A percentile compares a stretch with the other conserved stretches of the same genome.
phyloP scores from a whole-genome alignment of 1,140 invertebrate genomes.

The Zaprionus capensis region DNA sequence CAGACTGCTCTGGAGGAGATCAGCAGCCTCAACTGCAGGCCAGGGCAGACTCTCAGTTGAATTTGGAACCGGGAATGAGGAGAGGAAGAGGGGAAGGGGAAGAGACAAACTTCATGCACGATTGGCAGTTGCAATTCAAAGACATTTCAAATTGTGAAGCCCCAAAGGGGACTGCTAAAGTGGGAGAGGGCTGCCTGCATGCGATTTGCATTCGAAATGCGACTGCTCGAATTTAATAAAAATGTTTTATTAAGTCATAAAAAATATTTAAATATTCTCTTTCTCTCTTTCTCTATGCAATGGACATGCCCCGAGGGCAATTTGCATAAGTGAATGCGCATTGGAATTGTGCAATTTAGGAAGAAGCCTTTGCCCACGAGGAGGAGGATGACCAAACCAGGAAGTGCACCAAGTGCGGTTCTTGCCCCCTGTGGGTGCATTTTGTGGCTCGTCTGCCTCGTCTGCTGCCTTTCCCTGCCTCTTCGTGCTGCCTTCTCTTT shows the following conservation, averaged over 20 bases:
- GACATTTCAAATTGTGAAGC: constrained; percentile 78
- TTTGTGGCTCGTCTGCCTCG: not conserved
- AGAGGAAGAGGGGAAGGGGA: not conserved
- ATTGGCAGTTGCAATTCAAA: constrained; percentile 82
- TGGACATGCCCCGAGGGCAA: constrained; percentile 21
- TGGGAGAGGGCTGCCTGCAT: constrained; percentile 46
- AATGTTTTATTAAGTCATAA: constrained; percentile 83
- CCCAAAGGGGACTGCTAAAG: constrained; percentile 8
- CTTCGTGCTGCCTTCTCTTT: constrained; percentile 3
- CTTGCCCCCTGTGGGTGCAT: constrained; percentile 32
- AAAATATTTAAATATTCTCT: constrained; percentile 75
- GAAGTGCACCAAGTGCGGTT: constrained; percentile 55
- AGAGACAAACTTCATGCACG: constrained; percentile 69
- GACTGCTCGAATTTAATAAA: constrained; percentile 80
- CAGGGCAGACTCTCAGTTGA: constrained; percentile 14
- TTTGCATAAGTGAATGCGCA: constrained; percentile 80
- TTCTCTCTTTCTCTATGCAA: constrained; percentile 45
- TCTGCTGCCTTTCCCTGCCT: not conserved
- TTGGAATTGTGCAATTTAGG: constrained; percentile 75
- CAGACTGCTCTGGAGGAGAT: constrained; percentile 12
- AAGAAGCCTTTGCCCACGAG: not conserved
- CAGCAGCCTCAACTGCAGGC: constrained; percentile 4
- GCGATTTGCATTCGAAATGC: constrained; percentile 75
- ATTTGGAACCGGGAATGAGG: constrained; percentile 6
- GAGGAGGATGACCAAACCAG: constrained; percentile 46